These are phyloP conservation scores for Coenonympha glycerion DNA, from an alignment of 2,888 invertebrate genomes.

Conservation along the genomic window DNA sequence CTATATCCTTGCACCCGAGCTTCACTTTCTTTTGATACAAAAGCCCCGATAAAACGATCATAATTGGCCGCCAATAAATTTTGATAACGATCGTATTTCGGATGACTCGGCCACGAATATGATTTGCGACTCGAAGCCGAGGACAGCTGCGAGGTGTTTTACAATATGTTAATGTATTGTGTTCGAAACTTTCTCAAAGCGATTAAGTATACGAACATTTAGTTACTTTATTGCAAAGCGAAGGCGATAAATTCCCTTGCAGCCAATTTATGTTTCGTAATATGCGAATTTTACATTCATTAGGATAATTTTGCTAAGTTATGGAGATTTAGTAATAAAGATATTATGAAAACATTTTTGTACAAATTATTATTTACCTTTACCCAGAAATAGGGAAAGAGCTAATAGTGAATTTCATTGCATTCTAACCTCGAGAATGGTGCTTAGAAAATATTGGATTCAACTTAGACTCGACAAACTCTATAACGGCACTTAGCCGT, in stretches of 20 bases:
- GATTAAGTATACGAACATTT: neutral
- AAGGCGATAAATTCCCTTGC: neutral
- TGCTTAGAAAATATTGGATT: no score
- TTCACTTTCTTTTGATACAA: slow-evolving; percentile 2
- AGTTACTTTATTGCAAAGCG: neutral
- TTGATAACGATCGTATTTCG: slow-evolving; percentile 19
- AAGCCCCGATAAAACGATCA: slow-evolving; percentile 3
- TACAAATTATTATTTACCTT: neutral
- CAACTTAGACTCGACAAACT: no score
- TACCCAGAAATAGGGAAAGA: neutral
- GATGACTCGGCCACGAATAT: slow-evolving; percentile 7
- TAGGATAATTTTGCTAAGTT: neutral
- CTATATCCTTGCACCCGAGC: neutral
- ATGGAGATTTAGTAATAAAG: neutral
- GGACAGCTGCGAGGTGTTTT: slow-evolving; percentile 27
- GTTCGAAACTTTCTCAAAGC: neutral
- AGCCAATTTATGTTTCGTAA: neutral
- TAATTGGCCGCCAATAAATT: slow-evolving; percentile 17
- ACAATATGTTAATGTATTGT: neutral
- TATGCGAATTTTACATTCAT: neutral
- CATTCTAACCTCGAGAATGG: no score
- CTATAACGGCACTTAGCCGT: no score
- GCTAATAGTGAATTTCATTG: no score
- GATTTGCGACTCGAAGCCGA: slow-evolving; percentile 17
- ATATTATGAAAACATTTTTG: neutral